phyloP scores from a whole-genome alignment of 2,797 vertebrate genomes.

The Gadopsis bispinosus region DNA sequence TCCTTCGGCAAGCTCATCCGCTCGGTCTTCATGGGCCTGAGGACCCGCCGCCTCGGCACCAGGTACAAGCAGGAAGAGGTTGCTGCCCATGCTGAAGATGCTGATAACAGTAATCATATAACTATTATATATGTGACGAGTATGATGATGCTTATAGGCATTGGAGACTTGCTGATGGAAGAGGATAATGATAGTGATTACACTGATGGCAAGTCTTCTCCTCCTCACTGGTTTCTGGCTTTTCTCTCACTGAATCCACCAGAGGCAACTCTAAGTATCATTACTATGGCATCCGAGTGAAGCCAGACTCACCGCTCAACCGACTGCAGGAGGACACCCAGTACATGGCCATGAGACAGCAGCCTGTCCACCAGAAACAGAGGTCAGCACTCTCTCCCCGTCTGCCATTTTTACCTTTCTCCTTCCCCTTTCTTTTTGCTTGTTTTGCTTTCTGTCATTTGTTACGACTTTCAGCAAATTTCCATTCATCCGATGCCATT shows the following conservation, averaged over 20 bases:
- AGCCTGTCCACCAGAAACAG: conserved; percentile 96
- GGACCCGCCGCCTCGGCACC: conserved; percentile 94
- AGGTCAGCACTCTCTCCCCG: conserved; percentile 84
- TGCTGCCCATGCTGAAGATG: conserved; percentile 27
- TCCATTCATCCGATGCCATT: not conserved
- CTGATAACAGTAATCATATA: conserved; percentile 69
- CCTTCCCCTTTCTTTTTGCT: not conserved
- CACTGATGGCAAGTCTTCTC: conserved; percentile 60
- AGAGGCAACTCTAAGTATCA: conserved; percentile 99
- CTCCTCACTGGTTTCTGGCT: conserved; percentile 61
- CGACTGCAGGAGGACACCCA: conserved; percentile 95
- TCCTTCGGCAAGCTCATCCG: conserved; percentile 98
- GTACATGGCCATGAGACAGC: conserved; percentile 99
- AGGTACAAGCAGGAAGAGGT: conserved; percentile 83
- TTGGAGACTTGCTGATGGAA: conserved; percentile 55
- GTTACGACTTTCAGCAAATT: not conserved
- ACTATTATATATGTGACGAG: conserved; percentile 62
- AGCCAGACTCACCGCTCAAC: conserved; percentile 96
- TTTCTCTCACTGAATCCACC: conserved; percentile 65
- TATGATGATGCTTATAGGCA: conserved; percentile 60
- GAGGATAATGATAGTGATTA: conserved; percentile 74
- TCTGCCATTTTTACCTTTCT: not conserved
- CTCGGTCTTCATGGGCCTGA: conserved; percentile 96
- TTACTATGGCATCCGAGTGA: conserved; percentile 98
- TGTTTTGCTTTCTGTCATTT: not conserved